Conservation (phyloP, 2,888 invertebrate genomes). For the Malthinus flaveolus region DNA sequence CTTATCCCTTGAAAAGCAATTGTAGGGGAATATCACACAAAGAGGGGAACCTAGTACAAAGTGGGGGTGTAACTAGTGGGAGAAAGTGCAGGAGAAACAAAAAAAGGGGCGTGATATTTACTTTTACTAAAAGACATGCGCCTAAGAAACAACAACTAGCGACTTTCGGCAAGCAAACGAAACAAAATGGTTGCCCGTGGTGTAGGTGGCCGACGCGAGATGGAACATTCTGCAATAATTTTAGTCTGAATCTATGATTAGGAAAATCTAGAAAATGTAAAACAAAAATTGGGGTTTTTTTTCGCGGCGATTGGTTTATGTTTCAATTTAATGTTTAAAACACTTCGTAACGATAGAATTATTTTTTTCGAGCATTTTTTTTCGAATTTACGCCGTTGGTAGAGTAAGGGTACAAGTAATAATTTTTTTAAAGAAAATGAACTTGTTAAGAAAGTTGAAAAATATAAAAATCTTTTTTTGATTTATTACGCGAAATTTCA, state of each 20-base stretch:
- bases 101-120: constrained; percentile 47
- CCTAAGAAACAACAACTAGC: constrained; percentile 49
- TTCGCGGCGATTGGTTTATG: too few species aligned
- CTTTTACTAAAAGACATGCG: constrained; percentile 60
- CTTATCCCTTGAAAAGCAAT: constrained; percentile 35
- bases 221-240: constrained; percentile 47
- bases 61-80: constrained; percentile 36
- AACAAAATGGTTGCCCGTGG: constrained; percentile 64
- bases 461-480: constrained; percentile 25
- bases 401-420: too few species aligned
- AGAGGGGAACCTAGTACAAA: constrained; percentile 30
- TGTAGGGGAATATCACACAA: constrained; percentile 33
- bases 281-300: too few species aligned
- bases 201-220: constrained; percentile 49
- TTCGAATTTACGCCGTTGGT: too few species aligned
- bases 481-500: constrained; percentile 29
- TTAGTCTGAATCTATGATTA: constrained; percentile 23
- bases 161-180: constrained; percentile 56
- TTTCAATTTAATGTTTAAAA: too few species aligned
- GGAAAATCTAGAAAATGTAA: too few species aligned
- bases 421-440: background rate
- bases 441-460: constrained; percentile 15
- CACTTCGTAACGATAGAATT: too few species aligned
- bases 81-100: constrained; percentile 37
- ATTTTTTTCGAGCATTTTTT: too few species aligned